These are phyloP conservation scores for Trichechus manatus DNA, from an alignment of 2,113 vertebrate species.

Conservation along the genomic window DNA sequence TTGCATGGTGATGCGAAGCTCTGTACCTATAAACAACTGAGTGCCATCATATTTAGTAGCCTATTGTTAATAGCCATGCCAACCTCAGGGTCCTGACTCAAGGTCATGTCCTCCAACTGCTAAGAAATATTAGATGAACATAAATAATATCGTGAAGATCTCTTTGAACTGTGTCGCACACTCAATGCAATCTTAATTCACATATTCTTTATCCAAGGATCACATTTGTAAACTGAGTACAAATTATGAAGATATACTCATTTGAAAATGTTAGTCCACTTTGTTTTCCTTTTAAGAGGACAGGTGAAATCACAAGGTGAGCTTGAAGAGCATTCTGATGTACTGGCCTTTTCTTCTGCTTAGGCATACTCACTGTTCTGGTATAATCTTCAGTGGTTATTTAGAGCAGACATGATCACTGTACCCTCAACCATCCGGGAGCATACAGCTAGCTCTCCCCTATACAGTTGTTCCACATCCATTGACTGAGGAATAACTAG, in stretches of 20 bases:
- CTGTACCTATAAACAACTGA: not conserved
- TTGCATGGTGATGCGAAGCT: not conserved
- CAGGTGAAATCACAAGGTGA: not conserved
- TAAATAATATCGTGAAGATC: not conserved
- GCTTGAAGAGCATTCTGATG: not conserved
- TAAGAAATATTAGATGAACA: not conserved
- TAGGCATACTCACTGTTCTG: not conserved
- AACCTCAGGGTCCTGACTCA: not conserved
- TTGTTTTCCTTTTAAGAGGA: not conserved
- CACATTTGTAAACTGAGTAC: not conserved
- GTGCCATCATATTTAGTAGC: not conserved
- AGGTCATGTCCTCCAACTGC: not conserved
- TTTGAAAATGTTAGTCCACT: not conserved
- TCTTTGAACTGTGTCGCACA: not conserved
- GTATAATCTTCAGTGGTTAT: not conserved
- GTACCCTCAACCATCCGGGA: not conserved
- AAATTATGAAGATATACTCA: not conserved
- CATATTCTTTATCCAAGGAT: not conserved
- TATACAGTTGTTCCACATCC: not conserved
- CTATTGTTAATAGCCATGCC: not conserved
- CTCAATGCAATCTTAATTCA: not conserved
- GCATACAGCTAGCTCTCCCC: not conserved
- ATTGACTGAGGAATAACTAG: not conserved
- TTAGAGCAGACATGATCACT: not conserved
- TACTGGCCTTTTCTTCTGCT: not conserved